Conservation (phyloP, 1,140 invertebrate genomes). For the Parasteatoda tepidariorum region DNA sequence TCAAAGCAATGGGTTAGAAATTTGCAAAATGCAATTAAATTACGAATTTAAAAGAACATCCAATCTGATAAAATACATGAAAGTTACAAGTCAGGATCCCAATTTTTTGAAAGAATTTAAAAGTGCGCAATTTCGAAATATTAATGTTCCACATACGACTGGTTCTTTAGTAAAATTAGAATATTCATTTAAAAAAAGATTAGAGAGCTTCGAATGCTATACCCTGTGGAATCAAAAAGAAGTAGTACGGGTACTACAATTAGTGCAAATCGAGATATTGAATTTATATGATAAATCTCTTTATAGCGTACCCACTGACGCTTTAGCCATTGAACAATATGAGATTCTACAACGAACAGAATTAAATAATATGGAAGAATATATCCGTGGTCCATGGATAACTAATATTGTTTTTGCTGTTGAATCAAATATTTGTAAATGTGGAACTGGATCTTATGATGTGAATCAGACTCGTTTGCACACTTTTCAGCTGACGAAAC, state of each 20-base stretch:
- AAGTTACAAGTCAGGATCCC: slow-evolving; percentile 16
- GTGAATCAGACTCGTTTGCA: slow-evolving; percentile 15
- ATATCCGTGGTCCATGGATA: slow-evolving; percentile 12
- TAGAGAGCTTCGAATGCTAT: not conserved
- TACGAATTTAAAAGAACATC: not conserved
- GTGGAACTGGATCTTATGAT: slow-evolving; percentile 5
- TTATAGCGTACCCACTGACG: not conserved
- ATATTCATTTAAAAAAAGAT: slow-evolving; percentile 23
- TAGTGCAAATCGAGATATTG: slow-evolving; percentile 12
- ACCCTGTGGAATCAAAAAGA: slow-evolving; percentile 9
- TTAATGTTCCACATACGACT: not conserved
- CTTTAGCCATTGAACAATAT: slow-evolving; percentile 2
- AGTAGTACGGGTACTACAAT: not conserved
- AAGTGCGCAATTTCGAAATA: not conserved
- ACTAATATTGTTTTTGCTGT: not conserved
- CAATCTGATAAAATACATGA: not conserved
- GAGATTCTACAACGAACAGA: not conserved
- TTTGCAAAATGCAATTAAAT: not conserved
- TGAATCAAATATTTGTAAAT: not conserved
- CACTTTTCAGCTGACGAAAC: slow-evolving; percentile 23
- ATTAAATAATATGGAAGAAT: not conserved
- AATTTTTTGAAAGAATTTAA: slow-evolving; percentile 14
- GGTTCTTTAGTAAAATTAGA: not conserved
- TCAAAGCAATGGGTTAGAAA: slow-evolving; percentile 29
- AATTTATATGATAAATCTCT: not conserved